Percentiles rank a stretch among this genome's conserved stretches.
Evolutionary conservation across 2,113 vertebrate species (phyloP).

Genomic region (Sylvia atricapilla): DNA sequence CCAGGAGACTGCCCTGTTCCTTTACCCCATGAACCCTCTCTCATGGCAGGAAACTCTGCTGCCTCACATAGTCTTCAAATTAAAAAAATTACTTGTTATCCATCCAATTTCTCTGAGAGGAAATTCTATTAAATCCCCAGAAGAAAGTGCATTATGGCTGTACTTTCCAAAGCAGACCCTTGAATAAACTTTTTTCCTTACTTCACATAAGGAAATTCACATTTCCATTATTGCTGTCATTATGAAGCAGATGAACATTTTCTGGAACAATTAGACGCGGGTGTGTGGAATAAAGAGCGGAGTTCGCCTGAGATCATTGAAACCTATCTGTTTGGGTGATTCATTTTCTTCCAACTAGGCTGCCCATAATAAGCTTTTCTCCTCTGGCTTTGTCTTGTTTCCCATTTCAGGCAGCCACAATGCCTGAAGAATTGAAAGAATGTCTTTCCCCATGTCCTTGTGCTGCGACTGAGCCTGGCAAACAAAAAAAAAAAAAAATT

Average conservation of each 20-base stretch:
- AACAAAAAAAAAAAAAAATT: constrained; percentile 44
- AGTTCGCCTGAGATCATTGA: constrained; percentile 74
- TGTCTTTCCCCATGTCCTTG: constrained; percentile 77
- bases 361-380: constrained; percentile 81
- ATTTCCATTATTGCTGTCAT: constrained; percentile 73
- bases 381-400: constrained; percentile 76
- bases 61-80: not conserved
- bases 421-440: constrained; percentile 71
- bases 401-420: constrained; percentile 77
- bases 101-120: constrained; percentile 68
- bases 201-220: constrained; percentile 66
- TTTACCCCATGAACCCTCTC: not conserved
- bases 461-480: constrained; percentile 67
- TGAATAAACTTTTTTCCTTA: constrained; percentile 81
- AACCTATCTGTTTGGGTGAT: constrained; percentile 80
- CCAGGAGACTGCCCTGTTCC: not conserved
- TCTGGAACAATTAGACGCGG: constrained; percentile 76
- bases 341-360: constrained; percentile 81
- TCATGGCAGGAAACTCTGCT: not conserved
- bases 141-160: constrained; percentile 66
- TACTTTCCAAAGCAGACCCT: constrained; percentile 70
- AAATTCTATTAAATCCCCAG: constrained; percentile 76
- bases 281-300: constrained; percentile 72
- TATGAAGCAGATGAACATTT: constrained; percentile 82
- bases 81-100: constrained; percentile 61